Evolutionary conservation across 2,113 vertebrate species (phyloP), one percentile per base, ranked within the genome.

Genomic region (Lonchura striata): DNA sequence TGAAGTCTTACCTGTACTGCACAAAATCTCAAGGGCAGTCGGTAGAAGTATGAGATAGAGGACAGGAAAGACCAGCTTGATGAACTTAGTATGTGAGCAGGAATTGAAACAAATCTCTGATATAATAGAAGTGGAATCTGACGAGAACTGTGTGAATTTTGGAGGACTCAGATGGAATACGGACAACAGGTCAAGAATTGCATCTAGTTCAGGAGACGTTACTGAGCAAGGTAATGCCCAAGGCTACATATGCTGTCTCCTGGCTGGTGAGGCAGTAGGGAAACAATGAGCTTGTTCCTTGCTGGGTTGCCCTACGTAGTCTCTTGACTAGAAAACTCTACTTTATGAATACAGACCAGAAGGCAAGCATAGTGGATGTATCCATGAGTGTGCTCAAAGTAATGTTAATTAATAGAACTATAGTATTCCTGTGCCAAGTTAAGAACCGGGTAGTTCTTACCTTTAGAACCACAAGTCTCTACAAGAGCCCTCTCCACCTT

Each of bases 281-380:
- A 46, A 86, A n/a, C 1, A 2, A 41, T 6, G 17, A 47, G 5
- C 19, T 50, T 65, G 41, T 3, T 65, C 25, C 56, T 63, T 46
- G 25, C 21, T 3, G 19, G 54, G 46, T 19, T 23, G 59, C 47
- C 42, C 25, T 56, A 52, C 54, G 30, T 33, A 37, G 42, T 17
- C 8, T 60, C 46, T 76, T 37, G 37, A 49, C 53, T 54, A 46
- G 31, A 37, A 44, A 71, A 18, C n/a, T 28, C 2, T 10, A 8
- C 15, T 24, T 12, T 8, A 57, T 3, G 10, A 39, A 31, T 13
- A 33, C 4, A 52, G n/a, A 65, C 35, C 31, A 54, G 52, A 70
- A 53, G 37, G 30, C 35, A 71, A 74, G 39, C 52, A 39, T 0
- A 49, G 60, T 2, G 2, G 50, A n/a, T 0, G 1, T 10, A 11